These are phyloP conservation scores for Allobates femoralis DNA, from an alignment of 2,797 vertebrate genomes.

Conservation along the genomic window DNA sequence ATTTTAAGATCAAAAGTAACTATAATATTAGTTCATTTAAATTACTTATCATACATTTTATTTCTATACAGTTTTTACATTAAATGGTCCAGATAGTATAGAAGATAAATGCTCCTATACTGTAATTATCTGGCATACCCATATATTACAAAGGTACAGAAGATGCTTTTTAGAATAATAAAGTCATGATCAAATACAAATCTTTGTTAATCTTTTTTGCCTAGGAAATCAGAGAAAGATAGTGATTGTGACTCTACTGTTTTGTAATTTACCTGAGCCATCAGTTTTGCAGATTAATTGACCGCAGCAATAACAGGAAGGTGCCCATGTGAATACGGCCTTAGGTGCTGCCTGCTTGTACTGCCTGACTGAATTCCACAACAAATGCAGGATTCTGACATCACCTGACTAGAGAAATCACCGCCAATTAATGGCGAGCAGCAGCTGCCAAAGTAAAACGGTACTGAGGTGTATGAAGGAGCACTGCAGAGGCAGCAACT, in stretches of 20 bases:
- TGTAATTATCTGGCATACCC: neutral
- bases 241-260: neutral
- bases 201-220: neutral
- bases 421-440: neutral
- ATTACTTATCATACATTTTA: too few relatives aligned
- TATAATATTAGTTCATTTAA: too few relatives aligned
- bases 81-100: neutral
- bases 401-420: conserved; percentile 6
- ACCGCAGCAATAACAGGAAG: conserved; percentile 2
- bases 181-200: neutral
- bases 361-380: neutral
- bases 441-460: conserved; percentile 3
- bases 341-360: conserved; percentile 21
- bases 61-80: neutral
- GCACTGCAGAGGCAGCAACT: neutral
- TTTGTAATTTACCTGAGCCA: neutral
- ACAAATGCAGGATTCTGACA: neutral
- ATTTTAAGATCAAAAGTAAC: too few relatives aligned
- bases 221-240: neutral
- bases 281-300: conserved; percentile 22
- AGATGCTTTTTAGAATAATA: neutral
- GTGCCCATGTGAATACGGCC: neutral
- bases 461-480: neutral
- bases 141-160: neutral
- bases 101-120: neutral